A percentile compares a stretch with the other conserved stretches of the same genome.
phyloP scores from a whole-genome alignment of 1,140 invertebrate genomes.

The Gryon sp. region DNA sequence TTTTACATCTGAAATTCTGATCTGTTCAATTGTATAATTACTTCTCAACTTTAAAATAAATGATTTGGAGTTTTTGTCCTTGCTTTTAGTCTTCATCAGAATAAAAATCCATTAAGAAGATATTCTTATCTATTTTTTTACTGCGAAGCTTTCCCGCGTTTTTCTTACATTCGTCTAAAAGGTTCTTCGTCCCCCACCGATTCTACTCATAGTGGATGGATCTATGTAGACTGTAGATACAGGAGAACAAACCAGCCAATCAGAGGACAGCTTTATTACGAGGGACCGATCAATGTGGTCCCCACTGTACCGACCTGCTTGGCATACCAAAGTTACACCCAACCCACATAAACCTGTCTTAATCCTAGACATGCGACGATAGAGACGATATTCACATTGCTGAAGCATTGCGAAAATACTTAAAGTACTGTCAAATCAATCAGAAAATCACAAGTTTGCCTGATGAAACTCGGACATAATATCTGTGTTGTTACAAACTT shows the following conservation, averaged over 20 bases:
- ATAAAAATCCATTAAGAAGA: slow-evolving; percentile 42
- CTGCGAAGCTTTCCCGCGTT: slow-evolving; percentile 47
- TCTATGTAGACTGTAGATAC: slow-evolving; percentile 45
- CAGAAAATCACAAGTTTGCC: slow-evolving; percentile 14
- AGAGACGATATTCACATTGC: slow-evolving; percentile 19
- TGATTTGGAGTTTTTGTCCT: slow-evolving; percentile 3
- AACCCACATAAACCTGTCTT: slow-evolving; percentile 64
- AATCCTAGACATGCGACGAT: slow-evolving; percentile 45
- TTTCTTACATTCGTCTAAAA: slow-evolving; percentile 39
- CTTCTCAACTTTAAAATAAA: no score
- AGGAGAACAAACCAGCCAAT: slow-evolving; percentile 68
- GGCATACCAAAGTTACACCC: slow-evolving; percentile 66
- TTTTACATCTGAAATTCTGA: no score
- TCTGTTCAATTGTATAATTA: no score
- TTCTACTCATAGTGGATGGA: slow-evolving; percentile 44
- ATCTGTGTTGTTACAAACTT: slow-evolving; percentile 25
- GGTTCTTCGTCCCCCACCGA: slow-evolving; percentile 39
- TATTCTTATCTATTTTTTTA: slow-evolving; percentile 38
- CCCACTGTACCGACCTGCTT: slow-evolving; percentile 74
- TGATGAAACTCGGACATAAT: not conserved
- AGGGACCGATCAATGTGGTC: slow-evolving; percentile 77
- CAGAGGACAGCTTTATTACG: slow-evolving; percentile 66
- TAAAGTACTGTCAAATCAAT: slow-evolving; percentile 43
- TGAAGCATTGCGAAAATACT: slow-evolving; percentile 28
- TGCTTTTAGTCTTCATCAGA: slow-evolving; percentile 21